Evolutionary conservation across 2,888 invertebrate genomes (phyloP).

Genomic region (Calliopum simillimum): DNA sequence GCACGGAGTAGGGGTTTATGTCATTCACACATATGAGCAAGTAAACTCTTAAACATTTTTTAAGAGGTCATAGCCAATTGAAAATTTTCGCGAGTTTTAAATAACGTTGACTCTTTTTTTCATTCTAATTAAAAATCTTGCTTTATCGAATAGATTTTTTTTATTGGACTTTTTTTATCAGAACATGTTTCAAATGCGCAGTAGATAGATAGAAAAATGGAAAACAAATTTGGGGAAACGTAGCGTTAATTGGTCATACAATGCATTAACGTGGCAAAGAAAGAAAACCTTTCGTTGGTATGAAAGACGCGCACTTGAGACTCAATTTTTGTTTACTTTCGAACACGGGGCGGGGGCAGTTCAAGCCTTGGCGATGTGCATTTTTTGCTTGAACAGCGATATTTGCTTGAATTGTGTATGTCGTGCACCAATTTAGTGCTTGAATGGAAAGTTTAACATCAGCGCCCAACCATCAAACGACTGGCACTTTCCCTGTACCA

Average conservation of each 20-base stretch:
- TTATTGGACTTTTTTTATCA: too few species aligned
- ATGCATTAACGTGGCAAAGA: neutral
- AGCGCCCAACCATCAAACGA: neutral
- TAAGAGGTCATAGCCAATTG: neutral
- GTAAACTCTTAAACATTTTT: neutral
- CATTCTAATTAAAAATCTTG: neutral
- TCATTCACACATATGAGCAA: neutral
- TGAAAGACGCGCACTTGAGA: neutral
- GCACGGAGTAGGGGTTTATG: neutral
- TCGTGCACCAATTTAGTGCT: slow-evolving; percentile 36
- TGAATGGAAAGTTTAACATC: slow-evolving; percentile 27
- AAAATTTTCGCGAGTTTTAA: neutral
- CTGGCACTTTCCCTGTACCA: neutral
- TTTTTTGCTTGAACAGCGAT: slow-evolving; percentile 9
- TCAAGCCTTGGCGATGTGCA: neutral
- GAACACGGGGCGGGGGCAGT: neutral
- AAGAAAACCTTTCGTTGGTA: neutral
- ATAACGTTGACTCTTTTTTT: neutral
- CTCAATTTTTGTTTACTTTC: slow-evolving; percentile 5
- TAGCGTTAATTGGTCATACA: neutral
- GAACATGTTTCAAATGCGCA: neutral
- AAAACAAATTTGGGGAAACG: neutral
- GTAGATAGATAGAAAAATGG: neutral
- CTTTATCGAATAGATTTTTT: neutral
- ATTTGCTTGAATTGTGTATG: slow-evolving; percentile 1